Evolutionary conservation across 2,888 invertebrate genomes (phyloP), one percentile per base, ranked within the genome.

Genomic region (Arctia plantaginis): DNA sequence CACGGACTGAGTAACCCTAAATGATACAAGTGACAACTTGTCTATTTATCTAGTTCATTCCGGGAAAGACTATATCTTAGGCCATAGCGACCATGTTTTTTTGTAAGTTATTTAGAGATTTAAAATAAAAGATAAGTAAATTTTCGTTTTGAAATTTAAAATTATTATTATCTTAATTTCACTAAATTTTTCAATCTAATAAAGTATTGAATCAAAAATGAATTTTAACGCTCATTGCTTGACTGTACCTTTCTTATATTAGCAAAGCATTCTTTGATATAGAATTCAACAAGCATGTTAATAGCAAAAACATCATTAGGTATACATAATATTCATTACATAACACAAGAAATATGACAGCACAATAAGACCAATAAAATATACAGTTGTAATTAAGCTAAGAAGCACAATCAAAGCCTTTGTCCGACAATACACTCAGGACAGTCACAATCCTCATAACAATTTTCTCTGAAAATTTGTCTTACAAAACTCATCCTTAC

Each of bases 301-400:
- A 15, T 27, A 62, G 30, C 0, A 35, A 20, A 66, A 39, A 10
- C 7, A 65, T 33, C 39, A 39, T 65, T 35, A 23, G 33, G 0
- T 51, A 51, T 33, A 27, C 76, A 80, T 73, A 69, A 74, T 77
- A 82, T 85, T 82, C 84, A 86, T 80, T 82, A 83, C 71, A 75
- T 81, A 85, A 80, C 81, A 81, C 81, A 84, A n/a, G n/a, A 79
- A 81, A 80, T 85, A 82, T 82, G 85, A 85, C 85, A 87, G 83
- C 80, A 90, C 89, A 89, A 90, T 89, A 86, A 86, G 84, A 77
- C 78, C 82, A 85, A 87, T 85, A 84, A 76, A 75, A 75, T 83
- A 85, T 86, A 89, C 90, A 88, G 86, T 90, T 87, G 88, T 92
- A 92, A 92, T 93, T 93, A 92, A 92, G 89, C 91, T 81, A 87